phyloP scores from a whole-genome alignment of 2,113 vertebrate genomes.

The Ramphastos sulfuratus region DNA sequence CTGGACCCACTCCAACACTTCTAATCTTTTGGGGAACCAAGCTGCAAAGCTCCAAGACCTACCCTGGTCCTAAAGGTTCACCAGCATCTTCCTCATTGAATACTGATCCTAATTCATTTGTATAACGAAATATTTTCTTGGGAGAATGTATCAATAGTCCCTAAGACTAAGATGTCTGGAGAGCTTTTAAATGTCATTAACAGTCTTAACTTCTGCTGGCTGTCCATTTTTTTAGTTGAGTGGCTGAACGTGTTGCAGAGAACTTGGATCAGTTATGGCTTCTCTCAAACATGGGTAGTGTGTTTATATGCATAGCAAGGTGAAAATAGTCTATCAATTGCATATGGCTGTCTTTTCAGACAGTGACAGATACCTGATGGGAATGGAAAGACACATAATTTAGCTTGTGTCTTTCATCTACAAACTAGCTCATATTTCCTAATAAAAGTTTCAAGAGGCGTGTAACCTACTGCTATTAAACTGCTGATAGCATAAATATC shows the following conservation, averaged over 20 bases:
- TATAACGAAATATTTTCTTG: background rate
- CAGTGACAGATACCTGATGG: background rate
- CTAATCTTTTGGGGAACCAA: background rate
- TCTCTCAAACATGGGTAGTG: background rate
- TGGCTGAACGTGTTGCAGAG: background rate
- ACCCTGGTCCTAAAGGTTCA: background rate
- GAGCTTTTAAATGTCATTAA: background rate
- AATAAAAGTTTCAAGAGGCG: background rate
- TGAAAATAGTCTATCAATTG: background rate
- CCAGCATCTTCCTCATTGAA: background rate
- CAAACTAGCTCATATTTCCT: background rate
- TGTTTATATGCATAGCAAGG: background rate
- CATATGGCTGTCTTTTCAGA: background rate
- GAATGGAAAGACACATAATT: background rate
- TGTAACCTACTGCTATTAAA: background rate
- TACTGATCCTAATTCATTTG: background rate
- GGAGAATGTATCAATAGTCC: background rate
- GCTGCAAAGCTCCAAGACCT: background rate
- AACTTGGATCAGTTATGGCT: background rate
- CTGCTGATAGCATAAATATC: background rate
- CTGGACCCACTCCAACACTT: background rate
- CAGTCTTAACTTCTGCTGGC: background rate
- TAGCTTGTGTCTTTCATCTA: background rate
- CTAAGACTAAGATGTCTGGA: background rate
- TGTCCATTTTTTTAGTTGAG: background rate